Evolutionary conservation across 2,888 invertebrate genomes (phyloP).

Genomic region (Agrochola lota): DNA sequence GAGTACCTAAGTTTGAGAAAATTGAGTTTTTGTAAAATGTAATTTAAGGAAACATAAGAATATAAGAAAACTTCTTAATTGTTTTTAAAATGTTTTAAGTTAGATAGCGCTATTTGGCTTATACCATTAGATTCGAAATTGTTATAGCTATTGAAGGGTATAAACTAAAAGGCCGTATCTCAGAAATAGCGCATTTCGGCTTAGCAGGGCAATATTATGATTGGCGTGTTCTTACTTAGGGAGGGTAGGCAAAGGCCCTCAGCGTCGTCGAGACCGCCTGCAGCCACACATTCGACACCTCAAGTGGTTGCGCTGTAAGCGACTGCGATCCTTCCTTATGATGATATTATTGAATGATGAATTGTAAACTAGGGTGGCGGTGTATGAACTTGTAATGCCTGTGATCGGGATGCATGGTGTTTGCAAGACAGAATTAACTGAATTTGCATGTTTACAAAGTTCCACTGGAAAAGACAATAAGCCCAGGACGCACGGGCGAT

Average conservation of each 20-base stretch:
- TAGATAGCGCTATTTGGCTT: no score
- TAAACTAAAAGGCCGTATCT: no score
- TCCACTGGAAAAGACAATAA: slow-evolving; percentile 6
- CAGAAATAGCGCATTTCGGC: no score
- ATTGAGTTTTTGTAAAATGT: no score
- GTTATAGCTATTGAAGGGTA: no score
- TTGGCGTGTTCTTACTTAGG: slow-evolving; percentile 53
- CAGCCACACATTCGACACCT: slow-evolving; percentile 46
- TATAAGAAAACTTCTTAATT: no score
- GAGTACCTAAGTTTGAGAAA: no score
- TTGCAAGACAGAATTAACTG: slow-evolving; percentile 16
- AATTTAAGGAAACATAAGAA: no score
- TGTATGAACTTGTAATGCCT: slow-evolving; percentile 17
- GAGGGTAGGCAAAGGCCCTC: slow-evolving; percentile 56
- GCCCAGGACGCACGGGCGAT: no score
- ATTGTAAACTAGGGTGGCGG: slow-evolving; percentile 47
- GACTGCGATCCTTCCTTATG: slow-evolving; percentile 26
- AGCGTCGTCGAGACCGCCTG: slow-evolving; percentile 58
- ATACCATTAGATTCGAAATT: no score
- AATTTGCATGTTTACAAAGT: slow-evolving; percentile 42
- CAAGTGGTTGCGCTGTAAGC: slow-evolving; percentile 61
- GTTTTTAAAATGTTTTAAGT: no score
- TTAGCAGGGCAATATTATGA: slow-evolving; percentile 1
- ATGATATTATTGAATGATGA: slow-evolving; percentile 32
- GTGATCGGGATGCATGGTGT: slow-evolving; percentile 47